Base-by-base conservation (phyloP, 2,888 invertebrate genomes). In the Apamea sordens region DNA sequence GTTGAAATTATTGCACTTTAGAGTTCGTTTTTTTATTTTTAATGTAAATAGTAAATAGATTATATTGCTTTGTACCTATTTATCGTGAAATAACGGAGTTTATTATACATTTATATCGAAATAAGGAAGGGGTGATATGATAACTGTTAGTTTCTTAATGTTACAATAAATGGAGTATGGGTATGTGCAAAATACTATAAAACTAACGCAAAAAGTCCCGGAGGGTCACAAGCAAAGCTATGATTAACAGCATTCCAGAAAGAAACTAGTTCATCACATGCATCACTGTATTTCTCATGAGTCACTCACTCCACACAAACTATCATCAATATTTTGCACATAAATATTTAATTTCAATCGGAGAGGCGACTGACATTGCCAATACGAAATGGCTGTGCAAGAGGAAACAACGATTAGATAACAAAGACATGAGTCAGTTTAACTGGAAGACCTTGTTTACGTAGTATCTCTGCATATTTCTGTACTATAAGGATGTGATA, bases 341-440 rank as follows among this genome's bases (percentile, higher is more conserved):
- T 18, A 80, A 28, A 73, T 76, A 78, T 86, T 80, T 73, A 69
- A 83, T 81, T 71, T 68, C 28, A 86, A 70, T 71, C 80, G 15
- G 59, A 80, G 77, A 72, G 64, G 18, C 73, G 69, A 77, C 76
- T 83, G 85, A 89, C 83, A 83, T 83, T 80, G 79, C 84, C 83
- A 88, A 85, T 87, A 88, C 84, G 69, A 90, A 90, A 89, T 87
- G 86, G 86, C 89, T 88, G 79, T 77, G 73, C 77, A 83, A 90
- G 89, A 93, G 93, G 93, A 94, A 94, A 91, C 88, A 85, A 75
- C 79, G 92, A 93, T 93, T 92, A 94, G 93, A 93, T 94, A 93
- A 90, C 88, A 86, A 68, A 76, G 82, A 83, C 79, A 89, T 93
- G 93, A 93, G 78, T 93, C 92, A 93, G 87, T 90, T 89, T 90